Evolutionary conservation across 2,888 invertebrate species (phyloP), one percentile per base, ranked within the genome.

Genomic region (Prostheceraeus crozeri): DNA sequence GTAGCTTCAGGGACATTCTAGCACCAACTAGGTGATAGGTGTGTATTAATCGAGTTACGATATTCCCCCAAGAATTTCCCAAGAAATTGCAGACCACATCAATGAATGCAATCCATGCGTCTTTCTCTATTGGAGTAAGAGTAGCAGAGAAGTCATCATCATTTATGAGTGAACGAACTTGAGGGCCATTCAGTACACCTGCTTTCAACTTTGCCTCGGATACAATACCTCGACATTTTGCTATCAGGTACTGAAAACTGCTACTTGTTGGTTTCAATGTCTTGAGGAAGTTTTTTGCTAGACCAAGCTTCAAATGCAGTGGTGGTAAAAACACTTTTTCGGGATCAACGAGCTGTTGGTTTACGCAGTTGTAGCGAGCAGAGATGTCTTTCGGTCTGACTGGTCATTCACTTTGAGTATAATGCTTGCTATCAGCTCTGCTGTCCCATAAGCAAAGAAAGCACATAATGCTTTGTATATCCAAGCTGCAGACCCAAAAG

Each of bases 401-500:
- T 16, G 40, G 40, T 21, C 6, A 40, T 14, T 40, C 40, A 8
- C 6, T 40, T 21, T 40, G 40, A 40, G 40, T n/a, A 40, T 16
- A 40, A 6, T 45, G 46, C 46, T 10, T 10, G 16, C 46, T 8
- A 28, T 19, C n/a, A n/a, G 52, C 52, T 25, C 52, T 4, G 25
- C 52, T 19, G 23, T 51, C 52, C 30, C 52, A 27, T 27, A 21
- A 19, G n/a, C 52, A 51, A 14, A 51, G 30, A n/a, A 27, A 51
- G 52, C 52, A 51, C n/a, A 51, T 27, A 51, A 51, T 51, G 25
- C 52, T 51, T 51, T 25, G 30, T 51, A 23, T 21, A 51, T 16
- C 52, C 52, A 51, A 23, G 16, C 25, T 51, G 52, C 52, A 51
- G 14, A 14, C 52, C 52, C 6, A 51, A n/a, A 19, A 51, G n/a